Percentiles rank a stretch among this genome's conserved stretches.
These are phyloP conservation scores for Prorops nasuta DNA, from an alignment of 1,140 invertebrate species.

Conservation along the genomic window DNA sequence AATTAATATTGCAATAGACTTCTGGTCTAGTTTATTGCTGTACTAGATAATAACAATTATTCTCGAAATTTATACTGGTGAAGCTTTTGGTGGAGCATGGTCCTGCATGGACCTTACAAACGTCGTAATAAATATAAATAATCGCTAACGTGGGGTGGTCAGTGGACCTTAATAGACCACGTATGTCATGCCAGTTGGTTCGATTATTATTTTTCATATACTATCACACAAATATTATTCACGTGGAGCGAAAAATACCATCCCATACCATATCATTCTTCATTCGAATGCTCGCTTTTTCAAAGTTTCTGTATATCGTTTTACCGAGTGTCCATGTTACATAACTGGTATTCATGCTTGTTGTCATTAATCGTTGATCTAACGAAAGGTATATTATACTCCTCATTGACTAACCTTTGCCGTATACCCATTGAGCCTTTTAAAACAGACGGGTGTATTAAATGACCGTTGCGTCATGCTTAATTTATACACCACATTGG, in stretches of 20 bases:
- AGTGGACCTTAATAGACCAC: no score
- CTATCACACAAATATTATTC: no score
- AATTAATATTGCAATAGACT: no score
- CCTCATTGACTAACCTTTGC: conserved; percentile 18
- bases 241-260: no score
- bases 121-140: no score
- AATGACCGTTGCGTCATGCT: no score
- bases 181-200: no score
- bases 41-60: no score
- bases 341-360: conserved; percentile 21
- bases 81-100: conserved; percentile 42
- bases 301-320: conserved; percentile 23
- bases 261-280: no score
- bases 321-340: conserved; percentile 30
- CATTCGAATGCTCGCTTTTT: conserved; percentile 21
- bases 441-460: not conserved
- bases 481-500: conserved; percentile 1
- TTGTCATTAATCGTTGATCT: conserved; percentile 33
- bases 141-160: no score
- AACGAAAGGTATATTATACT: conserved; percentile 12
- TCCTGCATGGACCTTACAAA: conserved; percentile 34
- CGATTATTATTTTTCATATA: no score
- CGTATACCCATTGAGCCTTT: not conserved
- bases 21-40: no score
- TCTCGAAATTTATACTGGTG: conserved; percentile 11